These are phyloP conservation scores for Neosilurus hyrtlii DNA, from an alignment of 2,797 vertebrate species.

Conservation along the genomic window DNA sequence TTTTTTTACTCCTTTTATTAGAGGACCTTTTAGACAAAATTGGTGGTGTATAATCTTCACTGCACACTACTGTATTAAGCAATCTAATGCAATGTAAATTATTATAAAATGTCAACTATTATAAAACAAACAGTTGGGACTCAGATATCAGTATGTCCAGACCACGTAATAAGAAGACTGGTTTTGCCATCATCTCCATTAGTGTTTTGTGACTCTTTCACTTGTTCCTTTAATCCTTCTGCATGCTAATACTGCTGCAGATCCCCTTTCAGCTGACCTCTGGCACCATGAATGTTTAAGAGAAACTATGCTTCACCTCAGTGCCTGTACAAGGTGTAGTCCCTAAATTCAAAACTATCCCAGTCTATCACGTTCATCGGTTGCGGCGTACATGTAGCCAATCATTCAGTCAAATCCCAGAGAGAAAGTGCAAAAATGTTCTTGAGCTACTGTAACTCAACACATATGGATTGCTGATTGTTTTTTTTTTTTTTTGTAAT, in stretches of 20 bases:
- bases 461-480: not conserved
- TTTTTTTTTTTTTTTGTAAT: not conserved
- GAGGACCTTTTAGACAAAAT: too few species aligned
- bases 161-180: not conserved
- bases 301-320: not conserved
- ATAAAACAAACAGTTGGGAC: not conserved
- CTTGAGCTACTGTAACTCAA: not conserved
- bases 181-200: not conserved
- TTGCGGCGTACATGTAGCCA: not conserved
- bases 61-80: too few species aligned
- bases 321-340: conserved; percentile 5
- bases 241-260: not conserved
- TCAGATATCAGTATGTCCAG: not conserved
- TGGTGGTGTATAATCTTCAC: too few species aligned
- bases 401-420: not conserved
- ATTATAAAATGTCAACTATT: not conserved
- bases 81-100: too few species aligned
- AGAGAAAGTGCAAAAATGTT: not conserved
- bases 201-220: not conserved
- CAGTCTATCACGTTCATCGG: not conserved
- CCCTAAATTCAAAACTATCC: not conserved
- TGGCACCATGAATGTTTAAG: not conserved
- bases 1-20: too few species aligned
- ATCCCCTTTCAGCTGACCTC: not conserved
- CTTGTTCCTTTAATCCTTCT: not conserved